A percentile compares a stretch with the other conserved stretches of the same genome.
Evolutionary conservation across 1,140 invertebrate species (phyloP).

Genomic region (Nephotettix cincticeps): DNA sequence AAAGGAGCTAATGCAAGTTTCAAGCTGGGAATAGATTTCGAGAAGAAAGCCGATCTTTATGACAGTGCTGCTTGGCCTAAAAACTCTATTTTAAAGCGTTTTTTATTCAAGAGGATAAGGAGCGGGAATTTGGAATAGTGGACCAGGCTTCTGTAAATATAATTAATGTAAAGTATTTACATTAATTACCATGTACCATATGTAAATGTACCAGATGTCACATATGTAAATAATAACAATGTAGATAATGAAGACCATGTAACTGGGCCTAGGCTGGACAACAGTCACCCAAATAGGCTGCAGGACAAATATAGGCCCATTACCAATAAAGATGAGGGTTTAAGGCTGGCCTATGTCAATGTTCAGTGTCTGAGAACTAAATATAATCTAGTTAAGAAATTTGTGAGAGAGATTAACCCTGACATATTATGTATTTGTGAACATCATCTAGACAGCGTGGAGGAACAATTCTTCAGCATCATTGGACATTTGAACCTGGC

Average conservation of each 20-base stretch:
- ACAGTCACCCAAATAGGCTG: background rate
- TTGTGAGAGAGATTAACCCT: background rate
- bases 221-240: no score
- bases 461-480: background rate
- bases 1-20: background rate
- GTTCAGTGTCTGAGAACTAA: background rate
- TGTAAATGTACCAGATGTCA: no score
- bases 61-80: background rate
- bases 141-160: background rate
- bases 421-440: background rate
- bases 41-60: background rate
- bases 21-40: background rate
- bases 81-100: background rate
- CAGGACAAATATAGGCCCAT: background rate
- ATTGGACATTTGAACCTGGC: background rate
- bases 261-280: no score
- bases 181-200: no score
- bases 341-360: background rate
- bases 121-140: background rate
- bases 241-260: no score
- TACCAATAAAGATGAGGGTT: background rate
- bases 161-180: background rate
- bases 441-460: background rate
- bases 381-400: background rate
- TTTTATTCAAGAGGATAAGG: background rate